Base-by-base conservation (phyloP, 2,888 invertebrate species). In the Spialia ferax region DNA sequence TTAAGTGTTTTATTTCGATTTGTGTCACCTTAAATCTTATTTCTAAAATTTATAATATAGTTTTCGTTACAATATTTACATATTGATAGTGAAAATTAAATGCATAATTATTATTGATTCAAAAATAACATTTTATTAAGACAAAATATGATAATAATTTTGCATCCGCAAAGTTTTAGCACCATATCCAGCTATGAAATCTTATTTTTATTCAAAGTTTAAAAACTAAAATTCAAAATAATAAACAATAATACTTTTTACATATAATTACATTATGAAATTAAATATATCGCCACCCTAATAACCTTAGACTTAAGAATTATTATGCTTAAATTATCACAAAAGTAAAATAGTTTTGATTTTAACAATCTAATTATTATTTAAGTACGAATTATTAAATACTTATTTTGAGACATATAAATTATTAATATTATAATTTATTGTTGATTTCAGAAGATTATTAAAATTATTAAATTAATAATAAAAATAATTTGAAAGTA, bases 1-100 rank as follows among this genome's bases (percentile, higher is more conserved):
- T 77, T 70, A 22, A 62, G 73, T 71, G 45, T 77, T 82, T 79
- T 79, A 78, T 79, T 52, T 52, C 6, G 8, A 52, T 52, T 81
- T 22, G 73, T 71, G 70, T 74, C 70, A 60, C 3, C 29, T 60
- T 48, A 60, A 59, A 59, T 60, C 15, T 23, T 26, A 26, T 70
- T 69, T 65, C 57, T 8, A 32, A 72, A 54, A 6, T 23, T 52
- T 50, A 52, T 29, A 11, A 52, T 52, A 23, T 52, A 23, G 2
- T 13, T 65, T 48, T 57, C 15, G 15, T 50, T 7, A 8, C 2
- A 38, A 52, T 54, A 59, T 52, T 59, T 52, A 35, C 32, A 57
- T 55, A 23, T 29, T 29, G 42, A 65, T 52, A 69, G 20, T 20
- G 20, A 48, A 32, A 65, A 61, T 52, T 50, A 48, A 62, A 54